A percentile compares a stretch with the other conserved stretches of the same genome.
Conservation (phyloP, 2,888 invertebrate species). For the Cantharis nigra region DNA sequence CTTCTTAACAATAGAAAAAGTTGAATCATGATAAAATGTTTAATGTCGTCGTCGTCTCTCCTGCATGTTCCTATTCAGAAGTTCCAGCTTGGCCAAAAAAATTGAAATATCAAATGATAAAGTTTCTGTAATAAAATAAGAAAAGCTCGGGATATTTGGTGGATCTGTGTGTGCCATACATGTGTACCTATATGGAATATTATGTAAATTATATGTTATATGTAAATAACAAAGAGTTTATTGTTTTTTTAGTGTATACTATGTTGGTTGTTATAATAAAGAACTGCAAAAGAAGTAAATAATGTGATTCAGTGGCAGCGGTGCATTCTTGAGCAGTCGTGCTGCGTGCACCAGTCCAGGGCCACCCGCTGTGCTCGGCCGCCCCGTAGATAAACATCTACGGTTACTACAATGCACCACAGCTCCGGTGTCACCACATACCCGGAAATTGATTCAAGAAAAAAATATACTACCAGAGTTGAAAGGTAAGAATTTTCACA, state of each 20-base stretch:
- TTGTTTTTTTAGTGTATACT: not conserved
- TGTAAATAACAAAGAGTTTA: not conserved
- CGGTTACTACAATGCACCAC: conserved; percentile 25
- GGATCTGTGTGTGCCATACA: not conserved
- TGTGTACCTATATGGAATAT: conserved; percentile 9
- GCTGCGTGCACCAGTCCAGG: conserved; percentile 35
- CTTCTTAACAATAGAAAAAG: not conserved
- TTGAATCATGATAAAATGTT: not conserved
- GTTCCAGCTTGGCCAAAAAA: not conserved
- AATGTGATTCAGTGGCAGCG: conserved; percentile 36
- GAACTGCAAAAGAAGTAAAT: conserved; percentile 28
- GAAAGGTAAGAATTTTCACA: not conserved
- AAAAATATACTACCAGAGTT: not conserved
- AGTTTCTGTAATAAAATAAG: not conserved
- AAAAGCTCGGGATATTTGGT: not conserved
- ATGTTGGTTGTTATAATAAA: conserved; percentile 14
- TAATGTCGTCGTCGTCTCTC: not conserved
- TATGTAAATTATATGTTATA: not conserved
- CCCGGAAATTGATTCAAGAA: conserved; percentile 22
- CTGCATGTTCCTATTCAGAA: not conserved
- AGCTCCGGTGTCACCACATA: conserved; percentile 23
- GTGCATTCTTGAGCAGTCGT: conserved; percentile 37
- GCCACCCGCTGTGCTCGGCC: conserved; percentile 34
- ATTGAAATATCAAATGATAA: not conserved
- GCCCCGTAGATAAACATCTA: conserved; percentile 35